A percentile compares a stretch with the other conserved stretches of the same genome.
Conservation (phyloP, 2,113 vertebrate genomes). For the Anarrhichthys ocellatus region DNA sequence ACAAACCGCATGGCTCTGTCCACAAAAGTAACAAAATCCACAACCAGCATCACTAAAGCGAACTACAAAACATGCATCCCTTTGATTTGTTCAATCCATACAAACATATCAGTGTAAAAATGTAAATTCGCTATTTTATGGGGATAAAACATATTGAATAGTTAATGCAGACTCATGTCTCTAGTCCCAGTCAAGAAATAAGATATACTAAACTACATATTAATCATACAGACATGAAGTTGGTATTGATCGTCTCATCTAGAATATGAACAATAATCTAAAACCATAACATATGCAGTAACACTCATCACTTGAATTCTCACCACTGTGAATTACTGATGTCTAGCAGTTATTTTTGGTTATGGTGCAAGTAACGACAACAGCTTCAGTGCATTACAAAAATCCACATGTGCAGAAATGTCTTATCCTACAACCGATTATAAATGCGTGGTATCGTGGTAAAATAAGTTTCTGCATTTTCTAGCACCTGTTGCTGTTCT, state of each 20-base stretch:
- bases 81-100: not conserved
- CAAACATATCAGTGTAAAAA: not conserved
- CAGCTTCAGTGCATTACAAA: not conserved
- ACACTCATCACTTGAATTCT: not conserved
- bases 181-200: not conserved
- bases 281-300: not conserved
- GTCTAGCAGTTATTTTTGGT: not conserved
- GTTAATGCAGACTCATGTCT: not conserved
- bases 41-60: not conserved
- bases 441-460: not conserved
- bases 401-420: not conserved
- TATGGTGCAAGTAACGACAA: not conserved
- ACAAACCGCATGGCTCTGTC: not conserved
- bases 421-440: not conserved
- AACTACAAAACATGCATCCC: not conserved
- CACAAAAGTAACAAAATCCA: not conserved
- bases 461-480: not conserved
- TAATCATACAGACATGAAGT: not conserved
- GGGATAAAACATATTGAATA: not conserved
- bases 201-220: not conserved
- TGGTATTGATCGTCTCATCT: not conserved
- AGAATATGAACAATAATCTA: not conserved
- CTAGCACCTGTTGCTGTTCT: not conserved
- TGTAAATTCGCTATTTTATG: not conserved
- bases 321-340: conserved; percentile 1